Evolutionary conservation across 2,888 invertebrate genomes (phyloP).

Genomic region (Euphydryas editha): DNA sequence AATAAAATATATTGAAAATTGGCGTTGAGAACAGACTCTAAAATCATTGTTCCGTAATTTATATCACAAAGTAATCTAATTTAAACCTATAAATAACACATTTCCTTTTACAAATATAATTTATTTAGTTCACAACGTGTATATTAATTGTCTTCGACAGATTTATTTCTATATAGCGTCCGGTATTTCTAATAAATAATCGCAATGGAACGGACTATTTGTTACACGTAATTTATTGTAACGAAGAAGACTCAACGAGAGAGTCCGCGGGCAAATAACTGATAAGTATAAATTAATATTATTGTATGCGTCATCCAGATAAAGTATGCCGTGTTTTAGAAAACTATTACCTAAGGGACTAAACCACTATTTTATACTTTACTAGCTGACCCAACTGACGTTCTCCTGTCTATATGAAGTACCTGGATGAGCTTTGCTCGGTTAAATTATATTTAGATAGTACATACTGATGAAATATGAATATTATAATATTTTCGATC

Average conservation of each 20-base stretch:
- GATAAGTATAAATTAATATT: constrained; percentile 29
- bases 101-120: constrained; percentile 28
- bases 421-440: too few species aligned
- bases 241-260: constrained; percentile 14
- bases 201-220: constrained; percentile 26
- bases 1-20: too few species aligned
- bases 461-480: too few species aligned
- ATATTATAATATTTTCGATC: too few species aligned
- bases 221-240: constrained; percentile 26
- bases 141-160: constrained; percentile 36
- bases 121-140: constrained; percentile 22
- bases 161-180: constrained; percentile 21
- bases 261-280: constrained; percentile 10
- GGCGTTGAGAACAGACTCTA: neutral
- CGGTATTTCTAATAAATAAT: constrained; percentile 27
- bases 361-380: too few species aligned
- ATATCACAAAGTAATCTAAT: neutral
- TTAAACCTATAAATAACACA: constrained; percentile 12
- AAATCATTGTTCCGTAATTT: neutral
- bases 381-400: too few species aligned
- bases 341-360: too few species aligned
- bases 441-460: too few species aligned
- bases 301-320: constrained; percentile 11
- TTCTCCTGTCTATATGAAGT: too few species aligned
- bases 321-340: neutral